Evolutionary conservation across 2,113 vertebrate species (phyloP), one percentile per base, ranked within the genome.

Genomic region (Megalops atlanticus): DNA sequence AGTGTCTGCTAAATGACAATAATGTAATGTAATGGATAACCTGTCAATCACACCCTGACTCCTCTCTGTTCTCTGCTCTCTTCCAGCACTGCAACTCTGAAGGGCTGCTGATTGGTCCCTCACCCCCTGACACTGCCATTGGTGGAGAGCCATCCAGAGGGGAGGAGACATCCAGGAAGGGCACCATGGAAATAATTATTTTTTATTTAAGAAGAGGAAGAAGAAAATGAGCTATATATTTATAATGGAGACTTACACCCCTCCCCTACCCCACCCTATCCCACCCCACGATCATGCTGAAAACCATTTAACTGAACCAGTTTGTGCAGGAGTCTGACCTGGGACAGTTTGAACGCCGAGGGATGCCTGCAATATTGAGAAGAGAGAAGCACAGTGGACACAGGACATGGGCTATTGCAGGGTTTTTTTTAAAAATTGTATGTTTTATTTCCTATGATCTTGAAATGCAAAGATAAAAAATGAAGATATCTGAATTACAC

Each of bases 21-120:
- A n/a, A n/a, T n/a, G n/a, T n/a, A n/a, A n/a, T n/a, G n/a, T n/a
- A n/a, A n/a, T n/a, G n/a, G 43, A 45, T 1, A 14, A 45, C 43
- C 6, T 45, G 5, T 10, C 58, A 31, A 24, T 15, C n/a, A 11
- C 58, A 64, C 7, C 58, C 58, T 64, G 31, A 64, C 58, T 31
- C 77, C 74, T 72, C 70, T 45, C 47, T 86, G 86, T 84, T 87
- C 85, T 89, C 84, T 92, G 91, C 88, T 93, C 84, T 92, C 93
- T 94, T 94, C 88, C 95, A 98, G 96, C 92, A 89, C 95, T 88
- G 92, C 96, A 91, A 92, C 96, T 90, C 90, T 97, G 95, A 95
- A 94, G 92, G 95, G 86, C 92, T 90, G 95, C 94, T 96, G 96
- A 94, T 90, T 86, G 84, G 78, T 90, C 93, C 86, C 41, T 8